Evolutionary conservation across 2,888 invertebrate genomes (phyloP).

Genomic region (Drosophila rubida): DNA sequence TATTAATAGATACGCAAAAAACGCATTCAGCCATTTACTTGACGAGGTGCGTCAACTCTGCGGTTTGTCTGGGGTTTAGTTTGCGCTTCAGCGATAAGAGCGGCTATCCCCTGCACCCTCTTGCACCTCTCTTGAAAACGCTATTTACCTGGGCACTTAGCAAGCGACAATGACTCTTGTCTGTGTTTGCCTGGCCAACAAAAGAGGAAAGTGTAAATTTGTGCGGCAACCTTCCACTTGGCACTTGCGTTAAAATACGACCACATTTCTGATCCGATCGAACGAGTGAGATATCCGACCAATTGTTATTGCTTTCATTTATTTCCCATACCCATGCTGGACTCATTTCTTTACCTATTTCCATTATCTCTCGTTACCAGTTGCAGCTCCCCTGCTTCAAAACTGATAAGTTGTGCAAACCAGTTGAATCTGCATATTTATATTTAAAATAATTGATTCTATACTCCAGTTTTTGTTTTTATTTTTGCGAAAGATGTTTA

Average conservation of each 20-base stretch:
- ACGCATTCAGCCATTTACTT: constrained; percentile 38
- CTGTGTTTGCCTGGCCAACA: constrained; percentile 44
- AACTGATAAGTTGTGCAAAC: neutral
- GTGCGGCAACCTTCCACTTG: constrained; percentile 35
- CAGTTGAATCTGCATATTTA: constrained; percentile 9
- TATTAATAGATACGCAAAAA: constrained; percentile 62
- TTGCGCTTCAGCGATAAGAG: constrained; percentile 37
- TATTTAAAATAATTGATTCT: constrained; percentile 18
- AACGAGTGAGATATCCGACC: neutral
- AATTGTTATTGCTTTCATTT: neutral
- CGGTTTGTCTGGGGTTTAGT: constrained; percentile 22
- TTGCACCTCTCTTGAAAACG: neutral
- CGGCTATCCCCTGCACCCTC: neutral
- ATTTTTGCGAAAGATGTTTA: constrained; percentile 8
- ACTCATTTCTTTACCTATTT: neutral
- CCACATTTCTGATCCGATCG: neutral
- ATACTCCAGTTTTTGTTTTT: constrained; percentile 14
- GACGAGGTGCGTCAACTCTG: constrained; percentile 9
- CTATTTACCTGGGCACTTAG: constrained; percentile 55
- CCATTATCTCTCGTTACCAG: neutral
- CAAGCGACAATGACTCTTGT: constrained; percentile 63
- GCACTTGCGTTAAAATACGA: constrained; percentile 6
- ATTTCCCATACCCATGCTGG: neutral
- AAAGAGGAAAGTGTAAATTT: constrained; percentile 56
- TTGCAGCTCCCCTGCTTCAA: neutral